Conservation (phyloP, 2,797 vertebrate species). For the Hyperoplus lanceolatus region DNA sequence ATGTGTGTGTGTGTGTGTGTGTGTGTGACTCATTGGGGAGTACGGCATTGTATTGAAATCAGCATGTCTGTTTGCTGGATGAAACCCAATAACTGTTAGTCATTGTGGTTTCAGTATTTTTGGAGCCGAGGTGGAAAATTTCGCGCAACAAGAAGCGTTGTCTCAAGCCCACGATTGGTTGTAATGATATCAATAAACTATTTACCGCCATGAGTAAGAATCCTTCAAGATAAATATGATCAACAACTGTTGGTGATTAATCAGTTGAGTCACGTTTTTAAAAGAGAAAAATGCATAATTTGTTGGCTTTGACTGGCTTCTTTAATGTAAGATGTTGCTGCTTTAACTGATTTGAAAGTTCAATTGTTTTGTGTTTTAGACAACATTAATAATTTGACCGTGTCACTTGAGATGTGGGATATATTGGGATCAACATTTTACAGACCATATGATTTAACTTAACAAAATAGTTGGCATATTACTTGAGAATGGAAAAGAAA, state of each 20-base stretch:
- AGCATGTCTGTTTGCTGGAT: slow-evolving; percentile 24
- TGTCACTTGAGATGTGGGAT: too few species aligned
- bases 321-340: too few species aligned
- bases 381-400: too few species aligned
- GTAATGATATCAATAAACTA: background rate
- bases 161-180: background rate
- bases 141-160: background rate
- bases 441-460: too few species aligned
- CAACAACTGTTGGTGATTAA: background rate
- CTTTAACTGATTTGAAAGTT: background rate
- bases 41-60: background rate
- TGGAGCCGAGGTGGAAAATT: slow-evolving; percentile 39
- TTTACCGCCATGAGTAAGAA: background rate
- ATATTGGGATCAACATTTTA: too few species aligned
- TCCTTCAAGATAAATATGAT: too few species aligned
- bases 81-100: slow-evolving; percentile 16
- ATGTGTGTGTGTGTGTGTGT: slow-evolving; percentile 20
- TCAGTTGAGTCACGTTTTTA: background rate
- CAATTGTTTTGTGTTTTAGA: background rate
- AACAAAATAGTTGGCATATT: too few species aligned
- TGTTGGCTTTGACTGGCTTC: background rate
- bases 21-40: background rate
- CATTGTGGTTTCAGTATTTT: slow-evolving; percentile 12
- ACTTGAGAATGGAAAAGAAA: too few species aligned
- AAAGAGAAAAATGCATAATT: background rate